Evolutionary conservation across 1,140 invertebrate genomes (phyloP).

Genomic region (Temnothorax curvispinosus): DNA sequence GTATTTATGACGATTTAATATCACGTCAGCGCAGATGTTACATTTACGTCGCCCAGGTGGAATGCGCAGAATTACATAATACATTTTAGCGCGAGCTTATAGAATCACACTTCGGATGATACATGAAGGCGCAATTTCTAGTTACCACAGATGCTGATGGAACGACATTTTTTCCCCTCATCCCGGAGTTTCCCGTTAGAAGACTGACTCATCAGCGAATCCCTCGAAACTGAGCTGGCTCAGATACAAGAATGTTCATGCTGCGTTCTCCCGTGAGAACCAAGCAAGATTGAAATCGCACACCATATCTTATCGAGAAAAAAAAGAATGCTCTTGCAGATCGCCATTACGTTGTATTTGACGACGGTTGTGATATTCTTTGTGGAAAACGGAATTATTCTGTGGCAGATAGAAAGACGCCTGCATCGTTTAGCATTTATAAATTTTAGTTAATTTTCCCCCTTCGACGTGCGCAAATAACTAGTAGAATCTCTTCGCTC

Average conservation of each 20-base stretch:
- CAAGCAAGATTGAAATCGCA: conserved; percentile 23
- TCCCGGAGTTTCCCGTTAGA: conserved; percentile 63
- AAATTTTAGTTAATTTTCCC: background rate
- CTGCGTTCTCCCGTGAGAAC: conserved; percentile 25
- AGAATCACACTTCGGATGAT: background rate
- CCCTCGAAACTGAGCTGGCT: conserved; percentile 51
- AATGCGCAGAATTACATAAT: conserved; percentile 43
- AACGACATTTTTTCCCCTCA: conserved; percentile 42
- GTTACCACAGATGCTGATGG: conserved; percentile 34
- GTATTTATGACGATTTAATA: conserved; percentile 16
- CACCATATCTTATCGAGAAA: background rate
- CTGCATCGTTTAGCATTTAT: background rate
- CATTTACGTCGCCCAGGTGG: background rate
- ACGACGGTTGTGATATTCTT: background rate
- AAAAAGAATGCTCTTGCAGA: background rate
- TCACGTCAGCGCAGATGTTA: conserved; percentile 40
- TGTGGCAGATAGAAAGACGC: background rate
- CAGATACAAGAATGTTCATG: conserved; percentile 22
- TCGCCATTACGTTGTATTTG: background rate
- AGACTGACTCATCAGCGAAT: conserved; percentile 56
- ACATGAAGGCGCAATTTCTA: conserved; percentile 24
- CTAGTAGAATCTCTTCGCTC: background rate
- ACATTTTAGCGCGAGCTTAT: background rate
- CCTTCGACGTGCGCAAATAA: background rate
- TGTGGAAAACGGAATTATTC: background rate